These are phyloP conservation scores for Xestia ashworthii DNA, from an alignment of 2,888 invertebrate species.

Conservation along the genomic window DNA sequence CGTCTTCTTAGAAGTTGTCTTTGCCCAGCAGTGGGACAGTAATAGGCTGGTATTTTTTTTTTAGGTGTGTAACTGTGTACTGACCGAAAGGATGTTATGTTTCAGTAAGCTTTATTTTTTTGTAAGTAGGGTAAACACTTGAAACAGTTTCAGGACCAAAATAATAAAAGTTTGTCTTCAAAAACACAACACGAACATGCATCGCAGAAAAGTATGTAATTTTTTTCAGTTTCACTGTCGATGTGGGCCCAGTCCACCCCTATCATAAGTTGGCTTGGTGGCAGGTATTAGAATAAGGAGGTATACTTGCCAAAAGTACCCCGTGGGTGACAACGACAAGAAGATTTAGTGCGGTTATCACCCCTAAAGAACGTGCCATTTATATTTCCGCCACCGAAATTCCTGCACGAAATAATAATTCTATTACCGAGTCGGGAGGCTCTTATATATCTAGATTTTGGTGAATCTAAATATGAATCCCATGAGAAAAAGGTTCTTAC, in stretches of 20 bases:
- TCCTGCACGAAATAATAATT: slow-evolving; percentile 1
- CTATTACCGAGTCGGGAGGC: not conserved
- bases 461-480: not conserved
- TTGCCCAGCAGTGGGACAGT: no score
- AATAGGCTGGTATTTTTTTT: no score
- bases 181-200: not conserved
- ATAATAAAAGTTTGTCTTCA: not conserved
- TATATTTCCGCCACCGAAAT: not conserved
- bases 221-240: not conserved
- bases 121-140: no score
- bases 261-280: not conserved
- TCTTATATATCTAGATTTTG: not conserved
- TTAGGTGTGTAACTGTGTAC: not conserved
- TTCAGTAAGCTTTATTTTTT: not conserved
- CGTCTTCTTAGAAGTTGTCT: no score
- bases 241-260: not conserved
- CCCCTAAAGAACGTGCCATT: not conserved
- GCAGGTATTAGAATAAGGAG: not conserved
- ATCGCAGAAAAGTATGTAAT: not conserved
- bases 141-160: not conserved
- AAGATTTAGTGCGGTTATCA: slow-evolving; percentile 10
- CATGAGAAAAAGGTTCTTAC: no score
- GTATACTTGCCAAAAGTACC: not conserved
- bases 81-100: not conserved
- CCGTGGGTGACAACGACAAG: not conserved